Evolutionary conservation across 2,888 invertebrate species (phyloP).

Genomic region (Habrosyne pyritoides): DNA sequence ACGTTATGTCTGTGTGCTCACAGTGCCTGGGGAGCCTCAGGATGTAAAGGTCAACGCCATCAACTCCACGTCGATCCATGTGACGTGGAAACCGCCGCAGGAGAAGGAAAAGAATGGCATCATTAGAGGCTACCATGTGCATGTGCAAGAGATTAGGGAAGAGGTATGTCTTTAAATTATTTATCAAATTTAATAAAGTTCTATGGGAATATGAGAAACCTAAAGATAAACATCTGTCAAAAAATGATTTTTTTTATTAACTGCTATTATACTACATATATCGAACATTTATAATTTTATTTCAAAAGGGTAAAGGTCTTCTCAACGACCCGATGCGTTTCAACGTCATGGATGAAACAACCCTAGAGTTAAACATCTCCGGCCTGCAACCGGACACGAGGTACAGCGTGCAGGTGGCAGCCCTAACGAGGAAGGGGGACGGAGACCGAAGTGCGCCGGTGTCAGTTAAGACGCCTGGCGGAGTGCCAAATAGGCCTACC

Average conservation of each 20-base stretch:
- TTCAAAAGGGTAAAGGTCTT: constrained; percentile 87
- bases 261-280: neutral
- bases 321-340: constrained; percentile 94
- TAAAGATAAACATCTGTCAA: too few relatives aligned
- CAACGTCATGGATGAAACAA: constrained; percentile 91
- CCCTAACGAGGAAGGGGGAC: constrained; percentile 97
- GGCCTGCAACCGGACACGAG: constrained; percentile 97
- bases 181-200: too few relatives aligned
- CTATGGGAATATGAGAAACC: too few relatives aligned
- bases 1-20: constrained; percentile 61
- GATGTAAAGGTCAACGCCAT: constrained; percentile 94
- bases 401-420: constrained; percentile 97
- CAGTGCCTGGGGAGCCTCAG: constrained; percentile 99
- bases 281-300: constrained; percentile 5
- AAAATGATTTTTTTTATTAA: neutral
- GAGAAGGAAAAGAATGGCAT: constrained; percentile 97
- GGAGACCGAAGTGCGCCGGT: constrained; percentile 95
- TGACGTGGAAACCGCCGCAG: constrained; percentile 96
- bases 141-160: constrained; percentile 94
- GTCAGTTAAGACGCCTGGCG: constrained; percentile 95
- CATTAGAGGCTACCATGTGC: constrained; percentile 98
- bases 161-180: constrained; percentile 83
- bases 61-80: constrained; percentile 98
- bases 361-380: constrained; percentile 91
- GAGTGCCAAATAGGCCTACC: constrained; percentile 93